A percentile compares a stretch with the other conserved stretches of the same genome.
phyloP scores from a whole-genome alignment of 2,797 vertebrate species.

The Coracias cyanogaster region DNA sequence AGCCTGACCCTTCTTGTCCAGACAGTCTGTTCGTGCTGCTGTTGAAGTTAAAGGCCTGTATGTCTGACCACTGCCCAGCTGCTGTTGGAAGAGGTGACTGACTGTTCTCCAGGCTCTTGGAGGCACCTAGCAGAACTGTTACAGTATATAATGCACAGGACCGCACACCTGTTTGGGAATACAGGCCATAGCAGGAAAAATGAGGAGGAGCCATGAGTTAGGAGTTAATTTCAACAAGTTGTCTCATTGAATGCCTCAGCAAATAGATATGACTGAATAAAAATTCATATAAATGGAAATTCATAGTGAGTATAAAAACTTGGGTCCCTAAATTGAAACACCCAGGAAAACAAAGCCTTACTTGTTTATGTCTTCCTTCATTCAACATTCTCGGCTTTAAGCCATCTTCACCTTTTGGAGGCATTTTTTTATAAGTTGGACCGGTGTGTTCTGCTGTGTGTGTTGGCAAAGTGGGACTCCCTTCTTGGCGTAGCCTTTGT shows the following conservation, averaged over 20 bases:
- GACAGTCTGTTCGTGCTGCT: background rate
- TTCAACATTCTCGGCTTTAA: background rate
- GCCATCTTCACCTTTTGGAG: background rate
- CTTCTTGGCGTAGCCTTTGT: background rate
- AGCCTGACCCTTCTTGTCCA: background rate
- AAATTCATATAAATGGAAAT: background rate
- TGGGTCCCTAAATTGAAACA: background rate
- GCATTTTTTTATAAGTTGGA: background rate
- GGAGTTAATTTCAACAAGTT: background rate
- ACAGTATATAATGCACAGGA: background rate
- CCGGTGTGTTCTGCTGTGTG: background rate
- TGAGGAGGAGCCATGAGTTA: background rate
- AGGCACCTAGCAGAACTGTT: background rate
- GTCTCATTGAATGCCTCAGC: background rate
- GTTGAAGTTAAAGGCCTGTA: background rate
- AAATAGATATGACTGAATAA: background rate
- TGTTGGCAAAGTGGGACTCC: background rate
- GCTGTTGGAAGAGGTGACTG: background rate
- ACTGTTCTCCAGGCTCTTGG: background rate
- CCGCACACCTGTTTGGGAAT: background rate
- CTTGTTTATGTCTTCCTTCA: background rate
- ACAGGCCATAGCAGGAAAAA: background rate
- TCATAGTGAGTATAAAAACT: background rate
- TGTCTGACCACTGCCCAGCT: background rate
- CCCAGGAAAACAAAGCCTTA: background rate